phyloP scores from a whole-genome alignment of 1,140 invertebrate genomes.

The Sesamia nonagrioides region DNA sequence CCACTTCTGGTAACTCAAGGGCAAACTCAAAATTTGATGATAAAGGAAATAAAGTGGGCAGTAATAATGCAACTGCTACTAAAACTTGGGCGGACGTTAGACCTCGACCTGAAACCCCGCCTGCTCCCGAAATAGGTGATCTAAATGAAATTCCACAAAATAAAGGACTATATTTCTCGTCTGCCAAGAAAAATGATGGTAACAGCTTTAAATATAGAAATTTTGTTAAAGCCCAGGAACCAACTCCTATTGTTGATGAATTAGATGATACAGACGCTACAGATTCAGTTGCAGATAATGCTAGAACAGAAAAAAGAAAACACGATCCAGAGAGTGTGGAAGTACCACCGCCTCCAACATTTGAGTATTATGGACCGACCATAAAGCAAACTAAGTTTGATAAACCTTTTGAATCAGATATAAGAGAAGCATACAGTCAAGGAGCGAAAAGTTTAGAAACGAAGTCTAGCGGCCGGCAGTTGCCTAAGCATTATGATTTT shows the following conservation, averaged over 20 bases:
- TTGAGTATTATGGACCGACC: slow-evolving; percentile 89
- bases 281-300: slow-evolving; percentile 59
- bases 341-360: slow-evolving; percentile 90
- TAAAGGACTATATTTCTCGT: slow-evolving; percentile 80
- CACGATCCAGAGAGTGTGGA: slow-evolving; percentile 81
- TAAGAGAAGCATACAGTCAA: slow-evolving; percentile 90
- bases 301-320: slow-evolving; percentile 57
- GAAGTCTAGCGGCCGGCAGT: slow-evolving; percentile 65
- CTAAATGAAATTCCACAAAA: slow-evolving; percentile 57
- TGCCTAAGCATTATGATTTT: slow-evolving; percentile 79
- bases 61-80: slow-evolving; percentile 29
- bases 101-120: slow-evolving; percentile 61
- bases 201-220: slow-evolving; percentile 70
- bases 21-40: slow-evolving; percentile 65
- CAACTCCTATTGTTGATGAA: slow-evolving; percentile 86
- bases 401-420: slow-evolving; percentile 79
- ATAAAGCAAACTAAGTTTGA: slow-evolving; percentile 73
- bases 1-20: slow-evolving; percentile 65
- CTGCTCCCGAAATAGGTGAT: slow-evolving; percentile 73
- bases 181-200: slow-evolving; percentile 53
- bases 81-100: slow-evolving; percentile 83
- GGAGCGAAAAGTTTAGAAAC: slow-evolving; percentile 90
- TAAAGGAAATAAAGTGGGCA: slow-evolving; percentile 65
- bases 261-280: slow-evolving; percentile 65
- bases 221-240: slow-evolving; percentile 74